Conservation (phyloP, 2,888 invertebrate genomes). For the Hartigia nigra region DNA sequence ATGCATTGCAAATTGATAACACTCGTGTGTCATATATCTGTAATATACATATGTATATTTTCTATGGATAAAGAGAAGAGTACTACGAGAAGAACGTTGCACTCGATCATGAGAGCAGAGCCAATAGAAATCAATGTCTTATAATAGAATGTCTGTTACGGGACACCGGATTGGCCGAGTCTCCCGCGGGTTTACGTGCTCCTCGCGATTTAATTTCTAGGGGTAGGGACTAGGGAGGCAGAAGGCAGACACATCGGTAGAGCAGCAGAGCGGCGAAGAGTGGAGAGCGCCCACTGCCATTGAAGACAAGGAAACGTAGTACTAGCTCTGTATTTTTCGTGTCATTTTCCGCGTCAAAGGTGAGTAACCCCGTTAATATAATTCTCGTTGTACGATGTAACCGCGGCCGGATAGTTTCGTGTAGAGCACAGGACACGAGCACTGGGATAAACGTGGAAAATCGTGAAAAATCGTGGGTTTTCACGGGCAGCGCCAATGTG, state of each 20-base stretch:
- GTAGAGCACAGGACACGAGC: not conserved
- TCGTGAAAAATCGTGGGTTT: constrained; percentile 32
- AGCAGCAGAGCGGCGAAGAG: constrained; percentile 30
- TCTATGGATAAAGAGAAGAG: not conserved
- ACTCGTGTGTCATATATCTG: not conserved
- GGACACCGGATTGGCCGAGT: constrained; percentile 42
- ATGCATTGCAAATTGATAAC: not conserved
- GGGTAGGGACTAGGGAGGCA: constrained; percentile 29
- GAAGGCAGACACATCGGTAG: constrained; percentile 11
- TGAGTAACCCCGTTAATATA: constrained; percentile 3
- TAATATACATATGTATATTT: not conserved
- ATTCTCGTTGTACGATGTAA: not conserved
- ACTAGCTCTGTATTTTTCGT: constrained; percentile 25
- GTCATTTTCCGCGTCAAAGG: constrained; percentile 17
- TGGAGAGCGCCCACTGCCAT: constrained; percentile 61
- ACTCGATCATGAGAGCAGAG: not conserved
- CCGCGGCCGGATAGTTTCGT: not conserved
- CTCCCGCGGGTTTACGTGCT: constrained; percentile 48
- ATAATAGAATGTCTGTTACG: not conserved
- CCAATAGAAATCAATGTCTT: not conserved
- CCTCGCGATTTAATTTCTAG: constrained; percentile 35
- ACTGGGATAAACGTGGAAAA: constrained; percentile 24
- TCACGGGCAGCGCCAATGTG: constrained; percentile 31
- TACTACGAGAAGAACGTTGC: not conserved
- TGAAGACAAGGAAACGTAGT: constrained; percentile 25